These are phyloP conservation scores for Torymus tubicola DNA, from an alignment of 2,888 invertebrate species.

Conservation along the genomic window DNA sequence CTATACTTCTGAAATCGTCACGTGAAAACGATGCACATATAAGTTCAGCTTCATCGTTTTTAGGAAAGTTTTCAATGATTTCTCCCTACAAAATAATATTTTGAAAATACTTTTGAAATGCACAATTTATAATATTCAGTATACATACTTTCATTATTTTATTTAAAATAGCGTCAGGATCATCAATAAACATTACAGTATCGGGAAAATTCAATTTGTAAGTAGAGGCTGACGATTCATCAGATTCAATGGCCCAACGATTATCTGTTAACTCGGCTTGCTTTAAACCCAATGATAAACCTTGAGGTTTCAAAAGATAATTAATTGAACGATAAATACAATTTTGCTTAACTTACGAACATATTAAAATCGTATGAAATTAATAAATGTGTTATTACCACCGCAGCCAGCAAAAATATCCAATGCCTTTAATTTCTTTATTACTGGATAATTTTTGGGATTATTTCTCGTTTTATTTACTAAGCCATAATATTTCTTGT, in stretches of 20 bases:
- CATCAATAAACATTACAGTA: slow-evolving; percentile 86
- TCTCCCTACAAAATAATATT: not conserved
- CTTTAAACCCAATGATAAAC: slow-evolving; percentile 85
- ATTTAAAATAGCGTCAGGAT: slow-evolving; percentile 85
- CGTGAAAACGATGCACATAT: slow-evolving; percentile 92
- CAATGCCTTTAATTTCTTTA: slow-evolving; percentile 81
- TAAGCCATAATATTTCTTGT: not conserved
- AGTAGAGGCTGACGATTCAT: slow-evolving; percentile 86
- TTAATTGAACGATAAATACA: too few species aligned
- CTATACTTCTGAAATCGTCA: slow-evolving; percentile 93
- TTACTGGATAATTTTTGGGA: slow-evolving; percentile 70
- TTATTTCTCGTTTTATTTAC: slow-evolving; percentile 59
- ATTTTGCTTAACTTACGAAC: too few species aligned
- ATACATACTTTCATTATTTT: slow-evolving; percentile 80
- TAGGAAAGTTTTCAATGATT: slow-evolving; percentile 77
- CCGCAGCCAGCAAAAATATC: slow-evolving; percentile 94
- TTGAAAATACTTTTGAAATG: not conserved
- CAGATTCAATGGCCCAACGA: slow-evolving; percentile 89
- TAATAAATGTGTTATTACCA: slow-evolving; percentile 73
- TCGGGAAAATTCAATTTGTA: slow-evolving; percentile 86
- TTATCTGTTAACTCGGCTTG: slow-evolving; percentile 84
- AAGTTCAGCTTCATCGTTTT: slow-evolving; percentile 88
- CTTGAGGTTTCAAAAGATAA: slow-evolving; percentile 65
- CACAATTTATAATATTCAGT: not conserved
- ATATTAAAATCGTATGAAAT: too few species aligned